Conservation (phyloP, 2,797 vertebrate species). For the Catharus ustulatus region DNA sequence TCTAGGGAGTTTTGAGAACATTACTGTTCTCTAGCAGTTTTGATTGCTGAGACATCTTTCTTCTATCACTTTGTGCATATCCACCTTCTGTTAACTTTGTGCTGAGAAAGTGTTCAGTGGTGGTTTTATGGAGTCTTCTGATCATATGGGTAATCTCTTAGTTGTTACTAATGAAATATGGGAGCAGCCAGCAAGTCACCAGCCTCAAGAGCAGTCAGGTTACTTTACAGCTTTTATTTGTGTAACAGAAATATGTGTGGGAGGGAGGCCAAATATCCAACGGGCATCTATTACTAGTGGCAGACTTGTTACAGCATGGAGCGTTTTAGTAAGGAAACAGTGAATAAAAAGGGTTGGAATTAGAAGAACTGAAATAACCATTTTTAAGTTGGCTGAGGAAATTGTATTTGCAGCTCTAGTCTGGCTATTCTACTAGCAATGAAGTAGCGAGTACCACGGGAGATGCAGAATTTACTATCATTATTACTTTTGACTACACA, state of each 20-base stretch:
- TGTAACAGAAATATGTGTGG: background rate
- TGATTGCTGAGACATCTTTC: background rate
- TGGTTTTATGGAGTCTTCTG: background rate
- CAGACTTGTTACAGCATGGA: background rate
- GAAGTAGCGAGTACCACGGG: background rate
- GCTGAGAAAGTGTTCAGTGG: background rate
- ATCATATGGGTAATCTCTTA: background rate
- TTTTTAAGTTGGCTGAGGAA: background rate
- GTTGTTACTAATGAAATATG: background rate
- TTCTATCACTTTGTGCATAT: background rate
- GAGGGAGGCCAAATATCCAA: background rate
- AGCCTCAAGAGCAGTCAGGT: background rate
- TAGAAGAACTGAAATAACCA: background rate
- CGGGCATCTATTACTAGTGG: background rate
- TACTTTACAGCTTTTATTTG: background rate
- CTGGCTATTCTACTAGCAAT: background rate
- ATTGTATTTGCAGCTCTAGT: background rate
- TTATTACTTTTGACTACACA: background rate
- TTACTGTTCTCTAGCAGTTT: background rate
- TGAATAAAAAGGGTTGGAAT: conserved; percentile 9
- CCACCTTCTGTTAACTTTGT: background rate
- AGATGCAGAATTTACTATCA: background rate
- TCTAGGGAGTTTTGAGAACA: background rate
- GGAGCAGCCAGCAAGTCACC: background rate
- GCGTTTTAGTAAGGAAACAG: background rate